Evolutionary conservation across 1,140 invertebrate species (phyloP), one percentile per base, ranked within the genome.

Genomic region (Trichonephila inaurata): DNA sequence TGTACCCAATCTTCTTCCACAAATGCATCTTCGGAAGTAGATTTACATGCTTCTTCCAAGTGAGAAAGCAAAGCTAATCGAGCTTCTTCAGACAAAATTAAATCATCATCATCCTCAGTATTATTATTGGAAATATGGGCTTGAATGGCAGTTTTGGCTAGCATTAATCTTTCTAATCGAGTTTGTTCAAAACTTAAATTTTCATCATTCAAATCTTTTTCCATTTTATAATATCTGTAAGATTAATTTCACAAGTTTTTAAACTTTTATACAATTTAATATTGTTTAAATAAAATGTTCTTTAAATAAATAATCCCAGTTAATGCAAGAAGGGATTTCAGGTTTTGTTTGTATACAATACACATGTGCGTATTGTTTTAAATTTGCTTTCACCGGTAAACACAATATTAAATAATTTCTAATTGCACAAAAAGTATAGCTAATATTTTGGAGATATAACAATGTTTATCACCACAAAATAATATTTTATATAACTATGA

Each of bases 1-100:
- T 28, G 24, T 40, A 87, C 85, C 85, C 85, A 87, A 87, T 87
- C 85, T 21, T 87, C 85, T 40, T 87, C 85, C n/a, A 87, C 61
- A 62, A 64, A 62, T 44, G n/a, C 33, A 62, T 40, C 21, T 62
- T 40, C 19, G 19, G 19, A 14, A 62, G 19, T 6, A 8, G 14
- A 2, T 44, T n/a, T 44, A 33, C 4, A 33, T 28, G 21, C 14
- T 64, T 87, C 85, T 8, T 87, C 60, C 4, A 87, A 40, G 62
- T 51, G 51, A 28, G n/a, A 10, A 18, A 62, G 33, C n/a, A 87
- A 64, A 33, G 85, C 85, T 64, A 21, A 62, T 8, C 61, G 85
- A 64, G 85, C 85, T 19, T 87, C 33, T 58, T 64, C 61, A 33
- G 85, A 87, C 16, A 87, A 8, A 19, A 64, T 60, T 44, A 62